Base-by-base conservation (phyloP, 2,113 vertebrate genomes). In the Ascaphus truei region DNA sequence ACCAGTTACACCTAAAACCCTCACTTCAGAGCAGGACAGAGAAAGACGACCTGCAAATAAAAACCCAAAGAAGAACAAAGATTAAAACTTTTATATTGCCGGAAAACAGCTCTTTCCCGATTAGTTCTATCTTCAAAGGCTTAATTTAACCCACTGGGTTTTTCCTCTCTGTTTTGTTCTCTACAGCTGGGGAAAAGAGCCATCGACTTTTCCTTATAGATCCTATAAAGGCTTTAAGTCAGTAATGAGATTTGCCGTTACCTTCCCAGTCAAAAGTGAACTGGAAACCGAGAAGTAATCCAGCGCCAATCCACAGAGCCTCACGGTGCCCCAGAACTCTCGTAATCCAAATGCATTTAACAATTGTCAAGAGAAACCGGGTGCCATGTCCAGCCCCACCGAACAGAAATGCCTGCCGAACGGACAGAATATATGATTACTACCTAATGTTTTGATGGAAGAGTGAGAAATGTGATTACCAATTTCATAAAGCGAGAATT, bases 401-500 rank as follows among this genome's bases (percentile, higher is more conserved):
- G 41, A 48, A 48, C 58, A 37, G 20, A 31, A 69, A 50, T 39
- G 26, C 37, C 56, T 33, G 50, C 50, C 16, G 52, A 68, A 69
- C 51, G 56, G 30, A 48, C 41, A 50, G 56, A 69, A 69, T 60
- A 69, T 69, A 69, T 69, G 66, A 69, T 60, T 69, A 52, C 66
- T 69, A 60, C 66, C 66, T 69, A 69, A 69, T 69, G 56, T 60
- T 60, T 69, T 69, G 66, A 69, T 69, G 66, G 66, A 69, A 69
- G 55, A 69, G 56, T 69, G 66, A 69, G 56, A 60, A 69, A 69
- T 69, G 66, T 69, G 66, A 69, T 69, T 69, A 69, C 66, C 66
- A 60, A 69, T 69, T 69, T 69, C 56, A 69, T 43, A 69, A 51
- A 69, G 66, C 66, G 60, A 69, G 56, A 69, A n/a, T 60, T 69